Evolutionary conservation across 2,113 vertebrate species (phyloP), one percentile per base, ranked within the genome.

Genomic region (Colius striatus): DNA sequence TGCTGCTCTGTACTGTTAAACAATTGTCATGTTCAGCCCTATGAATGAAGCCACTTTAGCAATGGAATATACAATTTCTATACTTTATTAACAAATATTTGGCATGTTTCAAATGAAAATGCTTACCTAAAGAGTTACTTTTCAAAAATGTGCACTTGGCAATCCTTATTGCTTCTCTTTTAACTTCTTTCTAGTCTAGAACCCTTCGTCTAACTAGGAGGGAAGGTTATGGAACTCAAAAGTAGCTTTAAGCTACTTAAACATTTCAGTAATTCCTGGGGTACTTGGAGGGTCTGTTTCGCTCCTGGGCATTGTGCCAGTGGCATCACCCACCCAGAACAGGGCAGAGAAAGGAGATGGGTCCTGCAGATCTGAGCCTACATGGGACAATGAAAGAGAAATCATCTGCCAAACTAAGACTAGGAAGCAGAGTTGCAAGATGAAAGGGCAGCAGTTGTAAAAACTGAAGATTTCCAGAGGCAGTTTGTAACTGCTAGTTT

Each of bases 101-200:
- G 36, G 16, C 14, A 34, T 66, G 62, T 73, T 95, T 94, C 27
- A 89, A 87, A 91, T 76, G 36, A 61, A 85, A 95, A 89, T 57
- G 60, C 19, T 58, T 85, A 50, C 58, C 55, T 89, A 70, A 89
- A 84, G 25, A 79, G 67, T 79, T 94, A 58, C 47, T 84, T 94
- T 72, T 74, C 36, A 80, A 92, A 34, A 67, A 78, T 73, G 89
- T 94, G 30, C 58, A 57, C 71, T 73, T 38, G 70, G n/a, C 20
- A 25, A 92, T 73, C 19, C 45, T 72, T 84, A 75, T 51, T 19
- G 27, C 41, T 68, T 80, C 85, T 83, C 29, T 67, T 85, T 87
- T 81, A 17, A 82, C 87, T 95, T 94, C 47, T 88, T 93, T 88
- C 68, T 87, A 50, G 32, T 36, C 29, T 50, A 79, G 58, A 91